Base-by-base conservation (phyloP, 37 sponge, comb jelly and placozoan genomes). In the Mnemiopsis leidyi region DNA sequence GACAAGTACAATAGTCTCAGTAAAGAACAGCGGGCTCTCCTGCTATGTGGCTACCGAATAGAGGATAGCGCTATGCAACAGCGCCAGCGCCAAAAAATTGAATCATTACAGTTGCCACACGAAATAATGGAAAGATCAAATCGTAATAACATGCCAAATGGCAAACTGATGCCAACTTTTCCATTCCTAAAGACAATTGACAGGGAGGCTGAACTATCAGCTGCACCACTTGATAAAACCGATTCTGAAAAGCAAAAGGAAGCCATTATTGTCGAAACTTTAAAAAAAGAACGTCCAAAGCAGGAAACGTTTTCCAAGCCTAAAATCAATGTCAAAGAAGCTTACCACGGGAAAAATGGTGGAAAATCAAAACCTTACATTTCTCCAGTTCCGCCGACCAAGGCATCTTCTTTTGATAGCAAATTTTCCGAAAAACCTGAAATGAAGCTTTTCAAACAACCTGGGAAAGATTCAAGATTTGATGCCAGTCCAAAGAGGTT, bases 71-170 rank as follows among this genome's bases (percentile, higher is more conserved):
- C 79, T 36, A 77, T 77, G 79, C 33, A 77, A 21, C 26, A 32
- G 35, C 33, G 36, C 30, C 79, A 77, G 36, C 30, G 0, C 26
- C 79, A 85, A 61, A 13, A 33, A 0, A 40, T 85, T 18, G 61
- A 85, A 61, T 35, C 40, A 0, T 39, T 38, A 25, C 18, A 85
- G 38, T 23, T 85, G 40, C 61, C 40, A 7, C 33, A 39, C 26
- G 90, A 85, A 37, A 38, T 85, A 61, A 39, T 37, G 35, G 90
- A 85, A 7, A n/a, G 40, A 0, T 40, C 40, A 0, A 85, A 85
- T 21, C 24, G 61, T 7, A 85, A 38, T 23, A 85, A 85, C 90
- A 85, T 85, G 90, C 90, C 90, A 39, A 85, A 85, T 39, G 90
- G 61, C 25, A 28, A 37, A n/a, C 90, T 85, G n/a, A 85, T 85